Conservation (phyloP, 2,797 vertebrate genomes). For the Anolis apletophallus region DNA sequence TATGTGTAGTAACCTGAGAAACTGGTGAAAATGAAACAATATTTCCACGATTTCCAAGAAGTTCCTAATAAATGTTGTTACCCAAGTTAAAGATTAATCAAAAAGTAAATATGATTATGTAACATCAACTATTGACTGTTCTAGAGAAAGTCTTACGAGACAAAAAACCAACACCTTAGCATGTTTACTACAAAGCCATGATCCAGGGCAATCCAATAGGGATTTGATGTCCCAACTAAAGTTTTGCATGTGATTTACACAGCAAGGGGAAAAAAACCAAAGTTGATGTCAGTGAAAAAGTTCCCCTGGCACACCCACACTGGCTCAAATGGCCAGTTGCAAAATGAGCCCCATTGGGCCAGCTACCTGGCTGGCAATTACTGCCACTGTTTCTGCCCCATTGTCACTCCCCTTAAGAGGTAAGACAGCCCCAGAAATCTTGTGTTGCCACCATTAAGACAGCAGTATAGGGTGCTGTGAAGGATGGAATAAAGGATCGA, state of each 20-base stretch:
- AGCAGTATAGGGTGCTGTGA: too few relatives aligned
- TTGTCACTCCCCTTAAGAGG: background rate
- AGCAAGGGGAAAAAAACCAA: background rate
- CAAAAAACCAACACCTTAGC: background rate
- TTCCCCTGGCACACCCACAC: too few relatives aligned
- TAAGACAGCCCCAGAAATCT: background rate
- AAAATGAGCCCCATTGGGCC: too few relatives aligned
- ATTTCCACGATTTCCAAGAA: conserved; percentile 31
- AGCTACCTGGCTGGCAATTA: background rate
- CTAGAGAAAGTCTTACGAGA: background rate
- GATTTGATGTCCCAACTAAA: background rate
- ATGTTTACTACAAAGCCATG: background rate
- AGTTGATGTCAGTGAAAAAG: too few relatives aligned
- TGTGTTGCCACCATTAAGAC: background rate
- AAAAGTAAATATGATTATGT: conserved; percentile 17
- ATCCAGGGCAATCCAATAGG: background rate
- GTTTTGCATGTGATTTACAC: background rate
- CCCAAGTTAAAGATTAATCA: conserved; percentile 34
- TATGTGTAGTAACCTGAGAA: conserved; percentile 35
- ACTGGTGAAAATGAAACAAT: conserved; percentile 9
- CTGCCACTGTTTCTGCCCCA: background rate
- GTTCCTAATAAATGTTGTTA: conserved; percentile 58
- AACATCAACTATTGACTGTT: conserved; percentile 37
- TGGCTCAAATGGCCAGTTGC: background rate
- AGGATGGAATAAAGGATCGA: background rate